Base-by-base conservation (phyloP, 2,888 invertebrate genomes). In the Serrognathus titanus region DNA sequence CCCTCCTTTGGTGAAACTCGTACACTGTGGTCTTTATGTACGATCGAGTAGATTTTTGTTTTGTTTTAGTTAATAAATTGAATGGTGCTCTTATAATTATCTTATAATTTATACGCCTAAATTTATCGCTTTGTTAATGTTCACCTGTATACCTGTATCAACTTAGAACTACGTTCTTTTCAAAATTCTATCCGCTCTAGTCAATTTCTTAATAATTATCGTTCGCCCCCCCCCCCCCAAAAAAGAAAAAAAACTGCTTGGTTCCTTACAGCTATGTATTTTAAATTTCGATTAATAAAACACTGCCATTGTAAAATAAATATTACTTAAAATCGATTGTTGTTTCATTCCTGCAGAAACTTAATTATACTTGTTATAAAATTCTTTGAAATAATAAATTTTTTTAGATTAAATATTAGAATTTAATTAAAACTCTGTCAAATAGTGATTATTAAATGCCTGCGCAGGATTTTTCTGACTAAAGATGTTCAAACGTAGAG, bases 281-380 rank as follows among this genome's bases (percentile, higher is more conserved):
- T 54, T 60, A 31, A 31, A 31, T 31, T 31, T 31, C 7, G 24
- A 31, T 31, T 31, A 31, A 6, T 31, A 31, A 69, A 73, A 71
- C 75, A 75, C 75, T 75, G 75, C 75, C 75, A 75, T 69, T 74
- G 71, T 75, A 73, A 74, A 72, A 72, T 73, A 73, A 71, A 72
- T 61, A 62, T 53, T 62, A 46, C 45, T 53, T 53, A 56, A 55
- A 31, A 31, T 31, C 24, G 24, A 31, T 4, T 31, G 24, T 31
- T 31, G 24, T 31, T 31, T 31, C 6, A 31, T 31, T 31, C 24
- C 24, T 6, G 24, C 1, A 31, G 24, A 31, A 5, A 31, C 24
- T 16, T 16, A 6, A 31, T 31, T 31, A 7, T 1, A 6, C 24
- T 16, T 16, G 3, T 16, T 16, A 3, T 16, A 16, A 16, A 16